Conservation (phyloP, 2,888 invertebrate genomes). For the Rhingia rostrata region DNA sequence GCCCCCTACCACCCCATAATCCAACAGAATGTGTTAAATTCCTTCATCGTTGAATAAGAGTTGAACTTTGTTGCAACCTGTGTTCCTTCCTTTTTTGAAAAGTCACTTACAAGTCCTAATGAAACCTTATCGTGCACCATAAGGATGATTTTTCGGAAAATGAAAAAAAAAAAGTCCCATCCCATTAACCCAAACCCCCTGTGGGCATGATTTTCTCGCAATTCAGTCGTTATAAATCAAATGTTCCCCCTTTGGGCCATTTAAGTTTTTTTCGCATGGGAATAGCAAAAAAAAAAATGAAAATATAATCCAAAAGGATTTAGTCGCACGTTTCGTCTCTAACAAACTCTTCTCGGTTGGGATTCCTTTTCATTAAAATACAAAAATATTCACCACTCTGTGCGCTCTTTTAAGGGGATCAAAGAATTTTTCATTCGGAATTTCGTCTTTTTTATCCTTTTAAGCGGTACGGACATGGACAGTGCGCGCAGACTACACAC, state of each 20-base stretch:
- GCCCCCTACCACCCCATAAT: neutral
- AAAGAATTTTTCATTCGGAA: conserved; percentile 60
- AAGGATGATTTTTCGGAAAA: conserved; percentile 8
- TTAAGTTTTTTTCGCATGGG: conserved; percentile 58
- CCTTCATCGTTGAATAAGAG: conserved; percentile 27
- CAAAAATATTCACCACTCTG: conserved; percentile 59
- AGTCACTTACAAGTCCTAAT: conserved; percentile 64
- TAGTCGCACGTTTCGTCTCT: conserved; percentile 64
- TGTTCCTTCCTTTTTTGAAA: conserved; percentile 33
- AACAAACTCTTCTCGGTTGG: conserved; percentile 57
- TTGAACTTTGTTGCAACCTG: conserved; percentile 40
- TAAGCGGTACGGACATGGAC: conserved; percentile 55
- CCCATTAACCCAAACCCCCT: neutral
- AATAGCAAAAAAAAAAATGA: conserved; percentile 7
- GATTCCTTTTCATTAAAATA: conserved; percentile 67
- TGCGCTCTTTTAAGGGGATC: conserved; percentile 61
- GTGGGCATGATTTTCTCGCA: conserved; percentile 43
- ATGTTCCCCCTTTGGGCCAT: conserved; percentile 54
- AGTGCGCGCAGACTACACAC: conserved; percentile 41
- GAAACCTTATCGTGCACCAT: conserved; percentile 61
- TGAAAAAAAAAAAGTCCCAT: too few species aligned
- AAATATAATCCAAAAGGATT: conserved; percentile 72
- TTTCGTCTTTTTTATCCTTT: conserved; percentile 27
- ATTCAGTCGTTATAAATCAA: conserved; percentile 71
- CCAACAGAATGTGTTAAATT: neutral